Base-by-base conservation (phyloP, 2,113 vertebrate species). In the Phalacrocorax pelagicus region DNA sequence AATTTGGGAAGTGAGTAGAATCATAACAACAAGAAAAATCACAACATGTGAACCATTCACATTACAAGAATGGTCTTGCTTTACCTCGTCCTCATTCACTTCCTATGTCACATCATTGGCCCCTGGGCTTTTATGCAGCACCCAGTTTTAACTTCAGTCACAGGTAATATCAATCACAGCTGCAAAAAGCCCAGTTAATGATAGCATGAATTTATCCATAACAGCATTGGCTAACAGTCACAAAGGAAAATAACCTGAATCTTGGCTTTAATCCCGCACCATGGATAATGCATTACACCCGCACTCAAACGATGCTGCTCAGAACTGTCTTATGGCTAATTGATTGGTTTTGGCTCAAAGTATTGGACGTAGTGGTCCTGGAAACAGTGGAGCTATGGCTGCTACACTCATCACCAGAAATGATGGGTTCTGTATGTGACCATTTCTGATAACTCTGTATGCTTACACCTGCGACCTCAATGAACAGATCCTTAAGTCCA, bases 51-150 rank as follows among this genome's bases (percentile, higher is more conserved):
- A 81, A 38, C 49, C 15, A 69, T 54, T 61, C 10, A 11, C 7
- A 6, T 65, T 73, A 24, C 29, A 44, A 70, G 24, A 26, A 70
- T 36, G 7, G 18, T 47, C 69, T 87, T 49, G 34, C 42, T 81
- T 89, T 83, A 23, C 14, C 0, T 0, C 1, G 0, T 36, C 65
- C 49, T 78, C 42, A n/a, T 57, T 62, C 29, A 27, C 13, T 77
- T 88, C 52, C n/a, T 70, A 1, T 30, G n/a, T 32, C 22, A 47
- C n/a, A 29, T 36, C 26, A 20, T 74, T 24, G 5, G 32, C 79
- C 40, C 49, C 46, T 86, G 29, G 12, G 40, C 32, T 80, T 15
- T 73, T 65, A 61, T 11, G 8, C 58, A 96, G 59, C 18, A 65
- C 12, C 3, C 24, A 34, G 8, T 52, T 65, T 65, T 86, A 47